A percentile compares a stretch with the other conserved stretches of the same genome.
Conservation (phyloP, 2,113 vertebrate species). For the Neolamprologus sp. region DNA sequence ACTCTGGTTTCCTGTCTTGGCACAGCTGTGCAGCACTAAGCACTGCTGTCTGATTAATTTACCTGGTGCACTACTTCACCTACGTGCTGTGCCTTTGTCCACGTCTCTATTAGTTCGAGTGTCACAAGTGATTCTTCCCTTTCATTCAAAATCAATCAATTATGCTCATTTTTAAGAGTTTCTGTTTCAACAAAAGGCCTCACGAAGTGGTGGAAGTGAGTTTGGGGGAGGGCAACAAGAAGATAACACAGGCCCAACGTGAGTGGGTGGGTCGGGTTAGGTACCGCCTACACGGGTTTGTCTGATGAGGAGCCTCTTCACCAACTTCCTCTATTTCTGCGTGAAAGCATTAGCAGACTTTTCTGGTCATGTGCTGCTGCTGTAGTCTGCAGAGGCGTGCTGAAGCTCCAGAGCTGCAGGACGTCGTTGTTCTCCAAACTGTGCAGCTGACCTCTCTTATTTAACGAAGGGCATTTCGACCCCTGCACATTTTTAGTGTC, state of each 20-base stretch:
- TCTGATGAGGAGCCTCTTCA: not conserved
- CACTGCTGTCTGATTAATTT: not conserved
- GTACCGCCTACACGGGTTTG: not conserved
- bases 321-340: constrained; percentile 36
- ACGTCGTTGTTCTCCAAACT: not conserved
- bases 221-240: not conserved
- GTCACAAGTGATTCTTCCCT: not conserved
- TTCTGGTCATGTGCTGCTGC: not conserved
- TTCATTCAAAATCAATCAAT: not conserved
- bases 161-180: not conserved
- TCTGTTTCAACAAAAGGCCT: not conserved
- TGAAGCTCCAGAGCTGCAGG: not conserved
- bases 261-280: not conserved
- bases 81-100: not conserved
- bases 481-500: not conserved
- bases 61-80: not conserved
- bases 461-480: not conserved
- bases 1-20: constrained; percentile 43
- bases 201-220: not conserved
- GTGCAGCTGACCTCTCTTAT: not conserved
- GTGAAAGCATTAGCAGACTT: not conserved
- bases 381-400: not conserved
- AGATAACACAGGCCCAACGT: not conserved
- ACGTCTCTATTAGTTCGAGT: not conserved
- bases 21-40: not conserved